Conservation (phyloP, 1,140 invertebrate species). For the Cecropterus lyciades region DNA sequence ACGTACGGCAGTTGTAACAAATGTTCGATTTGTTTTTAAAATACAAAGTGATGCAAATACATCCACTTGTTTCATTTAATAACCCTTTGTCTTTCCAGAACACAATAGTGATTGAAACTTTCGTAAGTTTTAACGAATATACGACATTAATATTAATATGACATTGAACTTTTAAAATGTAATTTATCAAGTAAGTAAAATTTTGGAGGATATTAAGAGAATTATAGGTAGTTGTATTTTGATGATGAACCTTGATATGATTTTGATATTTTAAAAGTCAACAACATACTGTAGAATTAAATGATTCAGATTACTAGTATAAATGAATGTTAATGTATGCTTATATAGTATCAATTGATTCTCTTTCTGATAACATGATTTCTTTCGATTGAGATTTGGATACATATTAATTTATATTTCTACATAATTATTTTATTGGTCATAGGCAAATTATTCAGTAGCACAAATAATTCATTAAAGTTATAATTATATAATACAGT, state of each 20-base stretch:
- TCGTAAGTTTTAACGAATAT: too few species aligned
- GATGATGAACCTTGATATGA: not conserved
- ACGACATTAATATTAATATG: not conserved
- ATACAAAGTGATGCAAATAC: conserved; percentile 36
- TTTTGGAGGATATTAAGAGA: not conserved
- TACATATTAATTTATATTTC: not conserved
- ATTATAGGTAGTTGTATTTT: not conserved
- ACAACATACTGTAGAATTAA: not conserved
- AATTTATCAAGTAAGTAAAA: not conserved
- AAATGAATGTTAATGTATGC: not conserved
- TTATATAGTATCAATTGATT: not conserved
- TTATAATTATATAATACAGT: not conserved
- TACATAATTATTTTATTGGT: not conserved
- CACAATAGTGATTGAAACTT: not conserved
- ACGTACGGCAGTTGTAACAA: not conserved
- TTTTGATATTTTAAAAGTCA: not conserved
- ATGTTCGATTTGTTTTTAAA: conserved; percentile 34
- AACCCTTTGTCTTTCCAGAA: conserved; percentile 9
- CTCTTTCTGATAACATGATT: conserved; percentile 19
- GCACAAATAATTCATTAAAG: conserved; percentile 6
- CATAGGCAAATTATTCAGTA: not conserved
- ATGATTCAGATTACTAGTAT: not conserved
- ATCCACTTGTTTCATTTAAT: conserved; percentile 19
- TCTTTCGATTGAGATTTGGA: conserved; percentile 21
- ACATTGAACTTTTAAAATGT: not conserved